Base-by-base conservation (phyloP, 2,888 invertebrate species). In the Noctua janthe region DNA sequence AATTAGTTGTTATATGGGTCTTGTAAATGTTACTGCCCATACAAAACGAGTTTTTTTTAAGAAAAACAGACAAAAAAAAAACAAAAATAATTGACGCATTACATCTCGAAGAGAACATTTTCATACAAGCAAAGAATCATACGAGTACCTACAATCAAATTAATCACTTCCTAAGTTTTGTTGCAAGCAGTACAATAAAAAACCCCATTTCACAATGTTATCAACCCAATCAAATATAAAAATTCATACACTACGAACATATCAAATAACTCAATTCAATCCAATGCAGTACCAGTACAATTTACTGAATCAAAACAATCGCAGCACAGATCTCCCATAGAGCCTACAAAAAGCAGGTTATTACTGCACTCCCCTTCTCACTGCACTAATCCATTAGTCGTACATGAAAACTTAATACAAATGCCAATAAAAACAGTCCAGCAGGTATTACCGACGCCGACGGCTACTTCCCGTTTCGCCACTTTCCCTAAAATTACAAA, bases 391-490 rank as follows among this genome's bases (percentile, higher is more conserved):
- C 96, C 96, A 96, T 96, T 96, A 96, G 94, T 84, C 86, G 86
- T 91, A 95, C 96, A 96, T 95, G 95, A 95, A 96, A 96, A 95
- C 93, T 94, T 95, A 95, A 96, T 95, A 94, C 87, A 94, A 92
- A 94, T 86, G 92, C 89, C 94, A 94, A 95, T 96, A 96, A 96
- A 95, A 95, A 91, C 92, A 91, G 92, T 89, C 87, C 89, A 92
- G 91, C 94, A 95, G 94, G 94, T 94, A 94, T 77, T 87, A 89
- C 76, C 15, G 10, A 69, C 47, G 47, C 76, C 15, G 5, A 69
- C 47, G 69, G 47, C 69, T 69, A 17, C 47, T 47, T 69, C 15
- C 69, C 69, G 47, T 47, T n/a, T n/a, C n/a, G 69, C 0, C 8
- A n/a, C 15, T 29, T 47, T 47, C 15, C 35, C 7, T n/a, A 43